Evolutionary conservation across 2,113 vertebrate species (phyloP).

Genomic region (Sapayoa aenigma): DNA sequence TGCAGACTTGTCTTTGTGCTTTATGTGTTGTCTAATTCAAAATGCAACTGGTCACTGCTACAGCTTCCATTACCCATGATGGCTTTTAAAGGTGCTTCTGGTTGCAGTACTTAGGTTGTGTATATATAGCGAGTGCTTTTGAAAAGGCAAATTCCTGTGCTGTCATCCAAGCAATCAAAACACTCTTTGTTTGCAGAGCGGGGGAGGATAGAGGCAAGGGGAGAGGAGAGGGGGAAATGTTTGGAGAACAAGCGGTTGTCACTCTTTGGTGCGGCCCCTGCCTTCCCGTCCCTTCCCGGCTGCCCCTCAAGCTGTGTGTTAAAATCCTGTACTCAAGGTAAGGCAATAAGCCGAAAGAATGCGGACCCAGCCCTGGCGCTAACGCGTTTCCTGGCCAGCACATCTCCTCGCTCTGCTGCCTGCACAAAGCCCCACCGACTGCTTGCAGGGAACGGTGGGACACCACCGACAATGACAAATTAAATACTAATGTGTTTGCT

Average conservation of each 20-base stretch:
- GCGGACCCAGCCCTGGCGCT: accelerated
- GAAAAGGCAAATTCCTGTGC: conserved; percentile 53
- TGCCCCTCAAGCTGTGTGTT: not conserved
- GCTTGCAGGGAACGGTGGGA: not conserved
- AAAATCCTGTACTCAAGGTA: not conserved
- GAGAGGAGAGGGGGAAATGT: not conserved
- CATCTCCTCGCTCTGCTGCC: not conserved
- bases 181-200: not conserved
- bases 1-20: not conserved
- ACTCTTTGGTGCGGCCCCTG: accelerated
- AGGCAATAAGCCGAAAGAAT: not conserved
- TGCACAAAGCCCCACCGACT: not conserved
- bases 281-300: not conserved
- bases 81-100: conserved; percentile 17
- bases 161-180: conserved; percentile 56
- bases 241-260: not conserved
- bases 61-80: not conserved
- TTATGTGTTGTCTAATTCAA: not conserved
- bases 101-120: not conserved
- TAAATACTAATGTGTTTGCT: conserved; percentile 50
- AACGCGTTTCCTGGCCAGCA: not conserved
- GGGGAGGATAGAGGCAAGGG: not conserved
- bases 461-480: conserved; percentile 5
- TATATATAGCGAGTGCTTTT: not conserved
- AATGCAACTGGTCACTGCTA: not conserved